phyloP scores from a whole-genome alignment of 2,797 vertebrate genomes.

The Nothura maculosa region DNA sequence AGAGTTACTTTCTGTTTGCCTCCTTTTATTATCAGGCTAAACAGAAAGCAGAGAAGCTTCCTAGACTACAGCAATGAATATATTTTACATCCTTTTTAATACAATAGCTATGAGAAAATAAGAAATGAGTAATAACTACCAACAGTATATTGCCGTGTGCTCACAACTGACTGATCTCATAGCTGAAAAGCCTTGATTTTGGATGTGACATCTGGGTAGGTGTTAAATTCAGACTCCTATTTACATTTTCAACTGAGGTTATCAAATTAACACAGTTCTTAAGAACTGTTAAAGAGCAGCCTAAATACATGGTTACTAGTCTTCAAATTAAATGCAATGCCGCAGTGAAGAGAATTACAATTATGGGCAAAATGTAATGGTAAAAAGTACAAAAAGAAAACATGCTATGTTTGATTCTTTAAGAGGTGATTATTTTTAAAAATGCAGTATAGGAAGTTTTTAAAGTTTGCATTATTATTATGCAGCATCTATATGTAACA shows the following conservation, averaged over 20 bases:
- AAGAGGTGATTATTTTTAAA: not conserved
- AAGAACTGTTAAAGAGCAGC: not conserved
- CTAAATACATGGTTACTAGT: not conserved
- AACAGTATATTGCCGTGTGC: not conserved
- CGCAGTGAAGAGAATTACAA: not conserved
- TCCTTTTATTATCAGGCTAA: not conserved
- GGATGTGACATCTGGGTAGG: not conserved
- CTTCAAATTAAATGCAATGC: not conserved
- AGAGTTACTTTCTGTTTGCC: not conserved
- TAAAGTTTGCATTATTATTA: constrained; percentile 6
- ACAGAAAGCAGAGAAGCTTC: not conserved
- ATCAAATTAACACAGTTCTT: not conserved
- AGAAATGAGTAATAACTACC: not conserved
- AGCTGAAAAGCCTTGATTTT: not conserved
- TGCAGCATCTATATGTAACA: not conserved
- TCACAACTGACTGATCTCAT: not conserved
- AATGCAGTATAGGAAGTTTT: not conserved
- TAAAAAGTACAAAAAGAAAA: not conserved
- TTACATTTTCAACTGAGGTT: constrained; percentile 5
- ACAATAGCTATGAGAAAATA: not conserved
- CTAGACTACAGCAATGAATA: not conserved
- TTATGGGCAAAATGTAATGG: not conserved
- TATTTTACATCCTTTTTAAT: not conserved
- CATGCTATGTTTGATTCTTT: not conserved
- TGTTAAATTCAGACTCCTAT: not conserved